These are phyloP conservation scores for Orthonevra nobilis DNA, from an alignment of 2,888 invertebrate species.

Conservation along the genomic window DNA sequence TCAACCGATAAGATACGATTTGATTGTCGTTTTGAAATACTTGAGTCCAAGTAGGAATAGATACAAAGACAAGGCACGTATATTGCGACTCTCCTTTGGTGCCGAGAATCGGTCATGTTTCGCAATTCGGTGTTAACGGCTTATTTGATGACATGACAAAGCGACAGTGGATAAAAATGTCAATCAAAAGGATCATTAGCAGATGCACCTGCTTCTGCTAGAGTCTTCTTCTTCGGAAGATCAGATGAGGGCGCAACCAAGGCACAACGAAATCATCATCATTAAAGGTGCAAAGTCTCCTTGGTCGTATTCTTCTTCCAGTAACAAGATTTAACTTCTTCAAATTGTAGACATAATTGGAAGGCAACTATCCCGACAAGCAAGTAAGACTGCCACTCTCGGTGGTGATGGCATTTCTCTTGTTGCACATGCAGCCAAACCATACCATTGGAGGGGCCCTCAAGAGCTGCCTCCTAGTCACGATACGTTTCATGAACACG, in stretches of 20 bases:
- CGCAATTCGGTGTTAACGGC: no score
- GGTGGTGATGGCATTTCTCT: constrained; percentile 29
- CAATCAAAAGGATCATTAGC: constrained; percentile 52
- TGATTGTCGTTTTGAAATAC: constrained; percentile 1
- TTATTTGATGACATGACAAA: constrained; percentile 38
- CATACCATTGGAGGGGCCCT: constrained; percentile 50
- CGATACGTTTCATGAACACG: constrained; percentile 38
- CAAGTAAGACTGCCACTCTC: constrained; percentile 44
- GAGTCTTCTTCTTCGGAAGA: no score
- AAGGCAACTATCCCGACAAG: constrained; percentile 42
- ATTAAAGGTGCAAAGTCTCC: constrained; percentile 38
- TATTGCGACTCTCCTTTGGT: not conserved
- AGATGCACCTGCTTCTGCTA: constrained; percentile 49
- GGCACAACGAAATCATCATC: constrained; percentile 40
- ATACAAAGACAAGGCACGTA: not conserved
- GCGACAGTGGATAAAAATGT: constrained; percentile 31
- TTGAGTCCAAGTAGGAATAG: no score
- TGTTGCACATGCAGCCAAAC: constrained; percentile 31
- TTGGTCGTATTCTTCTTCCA: not conserved
- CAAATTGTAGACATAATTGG: constrained; percentile 37
- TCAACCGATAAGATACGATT: constrained; percentile 43
- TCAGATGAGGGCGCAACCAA: constrained; percentile 14
- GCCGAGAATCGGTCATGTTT: not conserved
- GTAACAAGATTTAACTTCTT: constrained; percentile 11
- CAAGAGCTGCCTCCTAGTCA: constrained; percentile 50